A percentile compares a stretch with the other conserved stretches of the same genome.
These are phyloP conservation scores for Lepus townsendii DNA, from an alignment of 2,797 vertebrate genomes.

Conservation along the genomic window DNA sequence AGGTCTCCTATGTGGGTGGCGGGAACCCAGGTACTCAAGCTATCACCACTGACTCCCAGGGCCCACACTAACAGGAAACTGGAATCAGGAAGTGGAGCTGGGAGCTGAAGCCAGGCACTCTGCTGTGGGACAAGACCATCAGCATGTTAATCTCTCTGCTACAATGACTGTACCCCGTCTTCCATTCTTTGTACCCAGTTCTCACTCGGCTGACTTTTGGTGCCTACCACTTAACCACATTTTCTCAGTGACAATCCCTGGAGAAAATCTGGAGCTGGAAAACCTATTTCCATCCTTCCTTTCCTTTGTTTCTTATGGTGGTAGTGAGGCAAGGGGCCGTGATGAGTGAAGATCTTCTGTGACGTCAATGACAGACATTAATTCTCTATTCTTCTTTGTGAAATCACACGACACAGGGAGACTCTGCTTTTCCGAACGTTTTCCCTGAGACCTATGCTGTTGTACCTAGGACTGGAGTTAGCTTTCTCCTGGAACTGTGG, in stretches of 20 bases:
- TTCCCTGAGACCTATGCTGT: background rate
- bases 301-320: conserved; percentile 3
- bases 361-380: background rate
- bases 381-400: conserved; percentile 4
- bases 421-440: background rate
- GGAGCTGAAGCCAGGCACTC: no score
- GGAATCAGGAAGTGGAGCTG: no score
- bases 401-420: background rate
- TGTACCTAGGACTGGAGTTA: background rate
- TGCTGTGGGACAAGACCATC: no score
- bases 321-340: background rate
- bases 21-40: no score
- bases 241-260: background rate
- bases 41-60: no score
- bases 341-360: conserved; percentile 29
- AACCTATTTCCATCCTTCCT: background rate
- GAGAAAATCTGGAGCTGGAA: background rate
- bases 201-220: background rate
- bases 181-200: background rate
- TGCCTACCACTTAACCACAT: background rate
- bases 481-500: background rate
- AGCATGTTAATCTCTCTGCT: no score
- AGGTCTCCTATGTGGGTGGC: no score
- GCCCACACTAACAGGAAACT: no score
- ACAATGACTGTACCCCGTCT: background rate